Conservation (phyloP, 2,888 invertebrate species). For the Agrotis segetum region DNA sequence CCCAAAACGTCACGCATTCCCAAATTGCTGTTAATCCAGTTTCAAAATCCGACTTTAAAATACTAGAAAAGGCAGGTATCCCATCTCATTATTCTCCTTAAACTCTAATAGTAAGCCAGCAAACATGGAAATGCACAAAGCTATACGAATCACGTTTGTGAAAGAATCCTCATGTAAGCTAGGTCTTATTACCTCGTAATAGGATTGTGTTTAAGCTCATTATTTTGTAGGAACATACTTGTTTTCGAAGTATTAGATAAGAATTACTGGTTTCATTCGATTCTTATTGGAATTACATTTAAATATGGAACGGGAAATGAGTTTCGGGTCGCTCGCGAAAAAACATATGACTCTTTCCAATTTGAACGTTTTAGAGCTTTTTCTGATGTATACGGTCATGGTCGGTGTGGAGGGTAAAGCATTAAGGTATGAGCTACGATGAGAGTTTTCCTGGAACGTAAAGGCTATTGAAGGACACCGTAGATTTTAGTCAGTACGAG, state of each 20-base stretch:
- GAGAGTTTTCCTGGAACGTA: no score
- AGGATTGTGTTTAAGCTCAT: constrained; percentile 73
- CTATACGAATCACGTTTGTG: constrained; percentile 37
- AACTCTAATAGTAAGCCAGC: background rate
- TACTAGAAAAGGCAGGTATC: background rate
- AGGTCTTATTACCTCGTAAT: constrained; percentile 61
- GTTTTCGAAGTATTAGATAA: constrained; percentile 16
- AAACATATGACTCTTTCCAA: background rate
- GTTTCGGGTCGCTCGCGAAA: background rate
- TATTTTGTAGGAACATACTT: constrained; percentile 47
- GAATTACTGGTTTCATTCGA: constrained; percentile 20
- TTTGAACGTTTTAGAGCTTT: background rate
- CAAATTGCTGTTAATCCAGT: no score
- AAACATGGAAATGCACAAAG: constrained; percentile 39
- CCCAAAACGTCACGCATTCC: background rate
- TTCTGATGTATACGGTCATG: no score
- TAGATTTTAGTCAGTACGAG: no score
- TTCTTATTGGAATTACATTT: background rate
- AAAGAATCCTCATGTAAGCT: constrained; percentile 67
- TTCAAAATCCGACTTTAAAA: background rate
- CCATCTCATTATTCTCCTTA: constrained; percentile 7
- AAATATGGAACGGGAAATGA: background rate
- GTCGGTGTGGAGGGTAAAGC: no score
- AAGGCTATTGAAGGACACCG: no score
- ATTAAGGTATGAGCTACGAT: no score